A percentile compares a stretch with the other conserved stretches of the same genome.
Evolutionary conservation across 1,140 invertebrate genomes (phyloP).

Genomic region (Achatina immaculata): DNA sequence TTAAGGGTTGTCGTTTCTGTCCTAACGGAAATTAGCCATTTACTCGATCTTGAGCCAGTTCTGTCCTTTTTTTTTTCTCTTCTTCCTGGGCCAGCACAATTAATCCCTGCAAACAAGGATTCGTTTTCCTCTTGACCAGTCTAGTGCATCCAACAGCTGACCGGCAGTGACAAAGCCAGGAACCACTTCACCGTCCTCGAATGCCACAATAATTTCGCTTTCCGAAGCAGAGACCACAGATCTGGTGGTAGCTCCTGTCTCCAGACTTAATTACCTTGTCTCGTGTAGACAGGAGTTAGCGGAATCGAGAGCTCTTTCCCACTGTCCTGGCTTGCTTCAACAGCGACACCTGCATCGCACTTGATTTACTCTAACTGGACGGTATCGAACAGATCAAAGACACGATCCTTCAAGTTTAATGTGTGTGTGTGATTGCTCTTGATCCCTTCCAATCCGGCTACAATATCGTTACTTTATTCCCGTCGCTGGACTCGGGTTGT

Average conservation of each 20-base stretch:
- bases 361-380: neutral
- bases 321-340: no score
- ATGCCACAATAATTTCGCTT: neutral
- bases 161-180: neutral
- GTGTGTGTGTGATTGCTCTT: neutral
- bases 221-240: neutral
- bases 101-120: no score
- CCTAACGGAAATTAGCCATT: no score
- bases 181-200: neutral
- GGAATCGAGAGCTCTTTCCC: neutral
- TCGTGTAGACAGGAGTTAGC: neutral
- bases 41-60: no score
- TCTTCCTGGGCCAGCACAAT: no score
- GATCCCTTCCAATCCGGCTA: neutral
- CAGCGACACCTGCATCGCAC: neutral
- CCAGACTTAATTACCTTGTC: neutral
- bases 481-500: neutral
- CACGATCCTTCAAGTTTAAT: neutral
- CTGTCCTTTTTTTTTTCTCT: no score
- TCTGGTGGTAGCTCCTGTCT: neutral
- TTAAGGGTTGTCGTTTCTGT: no score
- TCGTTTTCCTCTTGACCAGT: no score
- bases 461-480: neutral
- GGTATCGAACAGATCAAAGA: neutral
- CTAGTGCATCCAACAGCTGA: no score